Evolutionary conservation across 2,113 vertebrate genomes (phyloP).

Genomic region (Cichladusa arquata): DNA sequence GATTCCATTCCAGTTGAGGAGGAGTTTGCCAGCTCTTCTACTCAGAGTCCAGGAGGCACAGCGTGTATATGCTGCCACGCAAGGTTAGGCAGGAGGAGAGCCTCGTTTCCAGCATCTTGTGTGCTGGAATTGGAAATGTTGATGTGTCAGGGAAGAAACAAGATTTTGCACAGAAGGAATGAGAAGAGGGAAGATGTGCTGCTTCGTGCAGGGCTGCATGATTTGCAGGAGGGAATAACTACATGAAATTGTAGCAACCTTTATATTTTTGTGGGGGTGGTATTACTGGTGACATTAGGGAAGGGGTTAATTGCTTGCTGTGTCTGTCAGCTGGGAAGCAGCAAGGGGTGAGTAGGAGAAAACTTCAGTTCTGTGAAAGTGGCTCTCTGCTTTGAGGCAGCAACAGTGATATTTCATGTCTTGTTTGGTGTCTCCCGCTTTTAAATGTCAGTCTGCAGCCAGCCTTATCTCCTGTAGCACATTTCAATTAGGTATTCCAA

Average conservation of each 20-base stretch:
- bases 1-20: neutral
- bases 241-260: neutral
- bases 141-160: neutral
- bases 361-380: conserved; percentile 44
- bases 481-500: conserved; percentile 83
- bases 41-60: neutral
- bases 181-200: neutral
- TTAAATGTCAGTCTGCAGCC: conserved; percentile 78
- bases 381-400: conserved; percentile 68
- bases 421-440: conserved; percentile 68
- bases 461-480: conserved; percentile 78
- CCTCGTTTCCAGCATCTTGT: neutral
- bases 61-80: neutral
- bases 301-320: conserved; percentile 13
- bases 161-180: neutral
- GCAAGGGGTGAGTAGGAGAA: neutral
- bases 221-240: neutral
- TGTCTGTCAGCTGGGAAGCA: neutral
- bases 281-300: neutral
- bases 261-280: neutral
- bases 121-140: neutral
- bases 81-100: neutral
- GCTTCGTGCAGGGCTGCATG: neutral
- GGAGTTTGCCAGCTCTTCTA: neutral
- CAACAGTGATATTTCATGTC: conserved; percentile 75